These are phyloP conservation scores for Dasypogon diadema DNA, from an alignment of 2,888 invertebrate species.

Conservation along the genomic window DNA sequence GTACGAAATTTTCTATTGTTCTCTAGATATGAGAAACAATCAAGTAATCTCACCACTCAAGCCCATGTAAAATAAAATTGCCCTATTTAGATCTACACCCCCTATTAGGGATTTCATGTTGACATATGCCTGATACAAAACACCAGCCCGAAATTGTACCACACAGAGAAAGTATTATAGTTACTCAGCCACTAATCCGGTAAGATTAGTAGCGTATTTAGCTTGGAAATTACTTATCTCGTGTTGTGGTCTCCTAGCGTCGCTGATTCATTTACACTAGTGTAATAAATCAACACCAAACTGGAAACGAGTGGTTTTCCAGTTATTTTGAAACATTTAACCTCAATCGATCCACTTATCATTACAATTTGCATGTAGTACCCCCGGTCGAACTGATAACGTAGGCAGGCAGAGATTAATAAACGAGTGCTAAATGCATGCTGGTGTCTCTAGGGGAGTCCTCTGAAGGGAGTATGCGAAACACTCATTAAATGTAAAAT, in stretches of 20 bases:
- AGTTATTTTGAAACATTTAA: slow-evolving; percentile 56
- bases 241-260: not conserved
- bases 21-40: no score
- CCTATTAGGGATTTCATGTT: no score
- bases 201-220: slow-evolving; percentile 3
- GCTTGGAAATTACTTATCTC: slow-evolving; percentile 38
- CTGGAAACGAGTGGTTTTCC: not conserved
- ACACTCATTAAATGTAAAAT: slow-evolving; percentile 47
- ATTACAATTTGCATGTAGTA: slow-evolving; percentile 57
- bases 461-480: slow-evolving; percentile 43
- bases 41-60: no score
- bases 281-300: slow-evolving; percentile 16
- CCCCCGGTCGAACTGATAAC: slow-evolving; percentile 55
- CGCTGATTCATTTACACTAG: slow-evolving; percentile 18
- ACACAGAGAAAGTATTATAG: no score
- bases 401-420: slow-evolving; percentile 32
- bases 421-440: slow-evolving; percentile 52
- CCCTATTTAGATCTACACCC: no score
- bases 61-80: no score
- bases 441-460: slow-evolving; percentile 43
- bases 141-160: no score
- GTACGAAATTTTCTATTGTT: no score
- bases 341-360: slow-evolving; percentile 59
- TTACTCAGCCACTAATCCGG: slow-evolving; percentile 16
- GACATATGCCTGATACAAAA: no score